Conservation (phyloP, 2,888 invertebrate genomes). For the Lypha dubia region DNA sequence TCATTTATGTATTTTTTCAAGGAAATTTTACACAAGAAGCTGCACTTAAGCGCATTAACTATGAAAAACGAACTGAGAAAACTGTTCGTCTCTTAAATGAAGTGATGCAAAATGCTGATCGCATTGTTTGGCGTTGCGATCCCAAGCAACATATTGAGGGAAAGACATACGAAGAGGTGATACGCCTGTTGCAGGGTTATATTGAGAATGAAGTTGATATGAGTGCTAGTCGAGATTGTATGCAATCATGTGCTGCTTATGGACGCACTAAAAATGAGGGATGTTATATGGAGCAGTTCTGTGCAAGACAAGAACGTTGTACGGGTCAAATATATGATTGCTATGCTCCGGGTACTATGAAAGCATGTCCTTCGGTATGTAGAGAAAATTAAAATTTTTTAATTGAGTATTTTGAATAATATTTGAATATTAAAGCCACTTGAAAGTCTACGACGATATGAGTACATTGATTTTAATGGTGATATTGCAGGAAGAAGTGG, state of each 20-base stretch:
- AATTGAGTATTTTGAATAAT: neutral
- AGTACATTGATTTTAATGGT: constrained; percentile 92
- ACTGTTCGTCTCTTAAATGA: constrained; percentile 83
- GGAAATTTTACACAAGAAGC: constrained; percentile 91
- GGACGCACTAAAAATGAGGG: constrained; percentile 88
- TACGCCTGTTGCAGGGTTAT: constrained; percentile 92
- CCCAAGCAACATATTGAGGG: constrained; percentile 85
- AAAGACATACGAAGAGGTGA: constrained; percentile 90
- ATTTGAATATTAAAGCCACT: constrained; percentile 38
- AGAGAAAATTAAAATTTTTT: neutral
- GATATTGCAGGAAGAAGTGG: constrained; percentile 85
- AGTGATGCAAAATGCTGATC: constrained; percentile 87
- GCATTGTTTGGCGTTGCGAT: constrained; percentile 91
- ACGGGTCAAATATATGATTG: constrained; percentile 90
- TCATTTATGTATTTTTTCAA: constrained; percentile 77
- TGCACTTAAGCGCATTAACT: constrained; percentile 86
- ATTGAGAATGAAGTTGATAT: constrained; percentile 95
- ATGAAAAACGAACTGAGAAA: constrained; percentile 87
- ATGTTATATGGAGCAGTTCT: constrained; percentile 89
- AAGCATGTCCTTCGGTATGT: constrained; percentile 91
- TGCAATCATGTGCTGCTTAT: constrained; percentile 91
- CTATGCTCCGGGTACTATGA: constrained; percentile 91
- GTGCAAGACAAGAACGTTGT: constrained; percentile 87
- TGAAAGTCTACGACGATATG: constrained; percentile 87
- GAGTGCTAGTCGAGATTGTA: constrained; percentile 89